These are phyloP conservation scores for Octomys mimax DNA, from an alignment of 2,797 vertebrate species.

Conservation along the genomic window DNA sequence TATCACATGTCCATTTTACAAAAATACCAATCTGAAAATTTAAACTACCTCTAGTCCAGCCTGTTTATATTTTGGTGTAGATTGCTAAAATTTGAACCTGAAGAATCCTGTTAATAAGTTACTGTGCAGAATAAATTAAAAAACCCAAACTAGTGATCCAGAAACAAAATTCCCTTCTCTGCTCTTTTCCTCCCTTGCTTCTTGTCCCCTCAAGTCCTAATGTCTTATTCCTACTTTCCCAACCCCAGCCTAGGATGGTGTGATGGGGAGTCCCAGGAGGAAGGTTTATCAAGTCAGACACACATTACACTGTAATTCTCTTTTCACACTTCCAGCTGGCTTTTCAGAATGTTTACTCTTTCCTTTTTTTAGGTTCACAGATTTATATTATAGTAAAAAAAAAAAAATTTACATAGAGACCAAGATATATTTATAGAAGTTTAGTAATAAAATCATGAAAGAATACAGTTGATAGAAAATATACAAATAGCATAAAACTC, in stretches of 20 bases:
- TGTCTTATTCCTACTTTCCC: too few relatives aligned
- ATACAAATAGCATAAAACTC: constrained; percentile 91
- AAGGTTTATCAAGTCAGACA: background rate
- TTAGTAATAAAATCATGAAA: constrained; percentile 97
- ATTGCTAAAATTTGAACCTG: constrained; percentile 17
- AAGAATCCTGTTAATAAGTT: constrained; percentile 51
- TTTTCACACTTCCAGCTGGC: background rate
- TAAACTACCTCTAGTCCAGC: background rate
- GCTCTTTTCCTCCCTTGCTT: background rate
- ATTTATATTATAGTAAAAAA: constrained; percentile 95
- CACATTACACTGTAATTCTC: background rate
- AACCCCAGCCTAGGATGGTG: background rate
- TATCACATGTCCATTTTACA: background rate
- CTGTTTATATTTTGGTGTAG: background rate
- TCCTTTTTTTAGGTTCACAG: constrained; percentile 94
- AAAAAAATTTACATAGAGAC: constrained; percentile 90
- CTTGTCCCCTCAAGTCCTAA: background rate
- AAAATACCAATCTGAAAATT: constrained; percentile 47
- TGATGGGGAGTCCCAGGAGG: background rate
- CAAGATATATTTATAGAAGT: constrained; percentile 96
- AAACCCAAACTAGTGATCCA: background rate
- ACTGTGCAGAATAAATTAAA: background rate
- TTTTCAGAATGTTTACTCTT: background rate
- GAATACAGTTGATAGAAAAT: constrained; percentile 91
- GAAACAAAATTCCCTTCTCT: background rate